Percentiles rank a stretch among this genome's conserved stretches.
Evolutionary conservation across 2,888 invertebrate genomes (phyloP).

Genomic region (Melangyna quadrimaculata): DNA sequence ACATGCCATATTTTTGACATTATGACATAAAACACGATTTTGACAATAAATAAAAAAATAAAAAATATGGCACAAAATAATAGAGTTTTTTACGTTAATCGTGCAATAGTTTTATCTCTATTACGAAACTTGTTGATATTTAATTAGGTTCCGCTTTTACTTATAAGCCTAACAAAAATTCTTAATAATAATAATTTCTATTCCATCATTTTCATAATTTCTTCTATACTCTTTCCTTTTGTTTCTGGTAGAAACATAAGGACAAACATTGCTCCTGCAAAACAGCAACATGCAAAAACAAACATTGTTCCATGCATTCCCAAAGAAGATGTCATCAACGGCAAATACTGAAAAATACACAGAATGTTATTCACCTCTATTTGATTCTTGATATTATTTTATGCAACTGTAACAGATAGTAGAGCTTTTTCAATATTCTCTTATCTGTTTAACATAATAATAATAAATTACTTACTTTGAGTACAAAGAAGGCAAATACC

Average conservation of each 20-base stretch:
- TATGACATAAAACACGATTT: no score
- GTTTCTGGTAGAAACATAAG: slow-evolving; percentile 78
- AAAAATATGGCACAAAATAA: no score
- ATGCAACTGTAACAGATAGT: no score
- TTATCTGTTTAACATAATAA: neutral
- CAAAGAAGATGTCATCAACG: slow-evolving; percentile 73
- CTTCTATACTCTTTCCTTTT: slow-evolving; percentile 78
- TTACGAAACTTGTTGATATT: no score
- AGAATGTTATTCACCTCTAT: neutral
- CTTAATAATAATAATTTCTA: neutral
- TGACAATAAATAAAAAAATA: no score
- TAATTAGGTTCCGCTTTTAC: neutral
- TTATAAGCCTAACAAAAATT: neutral
- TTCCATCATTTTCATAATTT: slow-evolving; percentile 75
- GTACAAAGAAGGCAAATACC: slow-evolving; percentile 71
- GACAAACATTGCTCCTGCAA: slow-evolving; percentile 76
- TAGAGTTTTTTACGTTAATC: no score
- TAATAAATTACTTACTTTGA: slow-evolving; percentile 58
- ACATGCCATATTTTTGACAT: no score
- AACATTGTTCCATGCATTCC: slow-evolving; percentile 79
- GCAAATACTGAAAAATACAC: slow-evolving; percentile 74
- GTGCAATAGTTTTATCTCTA: no score
- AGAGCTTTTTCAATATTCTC: neutral
- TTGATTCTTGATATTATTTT: no score
- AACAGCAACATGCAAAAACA: slow-evolving; percentile 75